Base-by-base conservation (phyloP, 2,797 vertebrate genomes). In the Eulemur albifrons region DNA sequence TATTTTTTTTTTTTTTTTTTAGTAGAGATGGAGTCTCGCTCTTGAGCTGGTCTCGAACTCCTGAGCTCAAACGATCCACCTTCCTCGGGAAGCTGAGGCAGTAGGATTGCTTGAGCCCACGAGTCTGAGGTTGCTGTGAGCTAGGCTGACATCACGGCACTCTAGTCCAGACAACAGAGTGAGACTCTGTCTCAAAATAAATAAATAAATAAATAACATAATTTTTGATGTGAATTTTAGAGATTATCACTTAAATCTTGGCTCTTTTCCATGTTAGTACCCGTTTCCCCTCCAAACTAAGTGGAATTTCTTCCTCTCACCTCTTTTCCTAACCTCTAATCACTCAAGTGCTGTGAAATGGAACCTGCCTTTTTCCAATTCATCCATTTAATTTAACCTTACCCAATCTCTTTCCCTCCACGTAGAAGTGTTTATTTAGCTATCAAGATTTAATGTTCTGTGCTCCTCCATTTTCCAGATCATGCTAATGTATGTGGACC, bases 221-320 rank as follows among this genome's bases (percentile, higher is more conserved):
- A 40, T 57, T 38, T 32, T 7, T 88, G 73, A 67, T 50, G 15
- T 20, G 13, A 69, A 6, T 72, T 50, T 61, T 5, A 75, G 38
- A 67, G 30, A 20, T 4, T 43, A 25, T 63, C 30, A 38, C 48
- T 81, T 54, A 72, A 14, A 73, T 5, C 23, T 75, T 73, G 73
- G 67, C 2, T 59, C 10, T 25, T 0, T 48, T 88, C 1, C 8
- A 43, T 21, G 8, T 79, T 48, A 35, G 12, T 67, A 12, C 6
- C n/a, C 2, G 40, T 65, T 32, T 43, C 30, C 59, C 32, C 6
- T 67, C 0, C 23, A 38, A n/a, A 88, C 48, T 76, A 59, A 92
- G 84, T 3, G 0, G 0, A 40, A 5, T 15, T 88, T 43, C 43
- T 21, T 48, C 25, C 48, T 32, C 2, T 57, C 1, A 27, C 17